Evolutionary conservation across 2,888 invertebrate species (phyloP), one percentile per base, ranked within the genome.

Genomic region (Ophioninae sp.): DNA sequence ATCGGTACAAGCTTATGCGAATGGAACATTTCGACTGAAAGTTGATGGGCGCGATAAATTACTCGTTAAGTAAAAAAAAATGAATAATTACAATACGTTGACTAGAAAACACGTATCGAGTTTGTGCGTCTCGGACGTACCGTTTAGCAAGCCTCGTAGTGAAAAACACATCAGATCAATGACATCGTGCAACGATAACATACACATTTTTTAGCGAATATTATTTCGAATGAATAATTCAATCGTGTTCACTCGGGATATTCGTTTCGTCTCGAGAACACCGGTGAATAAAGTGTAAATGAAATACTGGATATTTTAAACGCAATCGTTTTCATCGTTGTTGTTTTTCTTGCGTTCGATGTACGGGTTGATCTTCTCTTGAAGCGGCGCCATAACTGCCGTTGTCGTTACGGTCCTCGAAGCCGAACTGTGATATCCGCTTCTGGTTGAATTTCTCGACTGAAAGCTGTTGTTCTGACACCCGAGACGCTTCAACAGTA

Each of bases 401-500:
- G 77, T 82, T 0, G 84, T 85, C 7, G 89, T 89, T 23, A 87
- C 85, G 0, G 90, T 90, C 8, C 90, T 89, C 30, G 92, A 92
- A 0, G 89, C 87, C 5, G 91, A 88, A 44, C 91, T 91, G 76
- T 90, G 88, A 56, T 86, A 89, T 41, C 86, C 90, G 83, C 91
- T 92, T 50, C 90, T 87, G 20, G 91, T 91, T 2, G 93, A 94
- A 87, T 93, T 92, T 83, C 93, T 91, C n/a, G 92, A 92, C 10
- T 89, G 87, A 85, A 89, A 90, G 82, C 82, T 92, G 82, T 74
- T 80, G 2, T 87, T 86, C 30, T 87, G 83, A 62, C 88, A 91
- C 7, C 90, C 89, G 20, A 92, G 95, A 94, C 95, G 94, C 90
- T 95, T 95, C 87, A 95, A 93, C 62, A 96, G 93, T 67, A 95